Evolutionary conservation across 92 coral and sea anemone species (phyloP).

Genomic region (Parazoanthus swiftii): DNA sequence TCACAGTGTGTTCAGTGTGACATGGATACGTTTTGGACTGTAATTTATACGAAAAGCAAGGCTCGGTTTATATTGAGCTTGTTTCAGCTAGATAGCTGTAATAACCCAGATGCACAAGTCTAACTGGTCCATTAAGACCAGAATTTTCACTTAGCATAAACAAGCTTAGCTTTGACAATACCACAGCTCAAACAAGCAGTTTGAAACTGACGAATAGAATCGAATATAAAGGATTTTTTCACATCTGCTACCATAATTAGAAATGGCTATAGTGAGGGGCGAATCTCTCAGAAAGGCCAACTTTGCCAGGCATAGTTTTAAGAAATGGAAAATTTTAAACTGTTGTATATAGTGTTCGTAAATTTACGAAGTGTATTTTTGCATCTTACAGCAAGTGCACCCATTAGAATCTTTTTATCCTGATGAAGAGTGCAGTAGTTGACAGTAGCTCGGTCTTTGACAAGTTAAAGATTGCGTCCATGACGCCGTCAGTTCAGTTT

Average conservation of each 20-base stretch:
- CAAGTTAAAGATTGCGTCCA: neutral
- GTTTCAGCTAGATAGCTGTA: neutral
- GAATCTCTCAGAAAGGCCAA: conserved; percentile 33
- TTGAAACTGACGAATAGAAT: conserved; percentile 14
- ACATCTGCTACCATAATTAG: conserved; percentile 2
- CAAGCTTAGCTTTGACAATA: conserved; percentile 16
- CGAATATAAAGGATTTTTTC: conserved; percentile 3
- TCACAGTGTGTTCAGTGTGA: neutral
- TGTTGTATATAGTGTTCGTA: conserved; percentile 40
- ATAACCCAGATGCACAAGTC: neutral
- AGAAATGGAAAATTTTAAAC: conserved; percentile 34
- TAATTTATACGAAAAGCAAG: neutral
- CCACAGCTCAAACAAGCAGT: conserved; percentile 12
- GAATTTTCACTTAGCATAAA: neutral
- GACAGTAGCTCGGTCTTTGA: conserved; percentile 9
- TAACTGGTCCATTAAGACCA: neutral
- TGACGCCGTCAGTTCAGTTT: neutral
- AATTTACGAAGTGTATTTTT: conserved; percentile 33
- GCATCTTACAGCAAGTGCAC: conserved; percentile 6
- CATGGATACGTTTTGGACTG: neutral
- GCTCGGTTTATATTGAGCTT: neutral
- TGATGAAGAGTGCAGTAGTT: conserved; percentile 14
- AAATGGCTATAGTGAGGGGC: conserved; percentile 10
- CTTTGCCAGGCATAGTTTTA: conserved; percentile 19
- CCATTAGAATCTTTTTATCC: neutral